Percentiles rank a stretch among this genome's conserved stretches.
phyloP scores from a whole-genome alignment of 2,113 vertebrate species.

The Casuarius casuarius region DNA sequence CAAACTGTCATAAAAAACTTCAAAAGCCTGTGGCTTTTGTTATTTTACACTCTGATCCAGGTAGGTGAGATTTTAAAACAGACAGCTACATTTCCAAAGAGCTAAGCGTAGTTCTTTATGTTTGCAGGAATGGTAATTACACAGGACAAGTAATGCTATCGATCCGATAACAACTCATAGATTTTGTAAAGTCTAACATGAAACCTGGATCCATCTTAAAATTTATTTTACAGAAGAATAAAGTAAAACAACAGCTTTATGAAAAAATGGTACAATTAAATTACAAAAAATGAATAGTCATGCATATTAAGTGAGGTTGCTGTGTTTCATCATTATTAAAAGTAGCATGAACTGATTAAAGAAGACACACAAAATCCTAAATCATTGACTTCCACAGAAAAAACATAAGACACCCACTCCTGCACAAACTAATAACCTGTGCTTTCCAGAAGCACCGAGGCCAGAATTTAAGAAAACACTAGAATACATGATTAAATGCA shows the following conservation, averaged over 20 bases:
- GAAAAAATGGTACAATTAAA: not conserved
- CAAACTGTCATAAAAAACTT: too few species aligned
- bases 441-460: not conserved
- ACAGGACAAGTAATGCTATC: not conserved
- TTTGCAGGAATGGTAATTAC: not conserved
- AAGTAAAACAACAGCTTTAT: not conserved
- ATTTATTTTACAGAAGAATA: not conserved
- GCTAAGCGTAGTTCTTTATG: not conserved
- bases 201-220: not conserved
- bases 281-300: not conserved
- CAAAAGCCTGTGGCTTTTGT: not conserved
- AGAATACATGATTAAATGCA: not conserved
- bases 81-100: not conserved
- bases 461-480: not conserved
- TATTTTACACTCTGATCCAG: not conserved
- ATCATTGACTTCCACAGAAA: not conserved
- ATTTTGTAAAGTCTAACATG: not conserved
- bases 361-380: not conserved
- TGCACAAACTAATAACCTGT: not conserved
- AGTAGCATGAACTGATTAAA: not conserved
- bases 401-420: not conserved
- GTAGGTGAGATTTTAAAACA: not conserved
- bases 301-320: not conserved
- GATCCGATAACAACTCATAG: not conserved
- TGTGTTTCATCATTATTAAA: not conserved